phyloP scores from a whole-genome alignment of 2,797 vertebrate species.

The Gephyroberyx darwinii region DNA sequence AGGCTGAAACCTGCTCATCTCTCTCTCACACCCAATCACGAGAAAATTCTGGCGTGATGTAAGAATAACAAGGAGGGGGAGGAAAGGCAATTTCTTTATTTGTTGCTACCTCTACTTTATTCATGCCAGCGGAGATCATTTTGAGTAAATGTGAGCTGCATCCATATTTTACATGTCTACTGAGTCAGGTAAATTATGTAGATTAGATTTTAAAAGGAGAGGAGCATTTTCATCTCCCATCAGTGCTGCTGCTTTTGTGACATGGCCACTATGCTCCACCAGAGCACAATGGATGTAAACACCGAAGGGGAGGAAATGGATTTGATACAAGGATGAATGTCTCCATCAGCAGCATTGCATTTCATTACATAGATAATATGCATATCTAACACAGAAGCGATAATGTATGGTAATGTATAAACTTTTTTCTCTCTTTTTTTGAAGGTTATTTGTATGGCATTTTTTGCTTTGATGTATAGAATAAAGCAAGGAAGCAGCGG shows the following conservation, averaged over 20 bases:
- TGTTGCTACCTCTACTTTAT: constrained; percentile 12
- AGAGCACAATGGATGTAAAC: constrained; percentile 35
- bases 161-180: constrained; percentile 57
- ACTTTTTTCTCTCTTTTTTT: not conserved
- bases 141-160: constrained; percentile 45
- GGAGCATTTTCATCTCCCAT: constrained; percentile 40
- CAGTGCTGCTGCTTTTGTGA: constrained; percentile 29
- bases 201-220: constrained; percentile 57
- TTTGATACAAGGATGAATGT: constrained; percentile 12
- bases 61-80: constrained; percentile 8
- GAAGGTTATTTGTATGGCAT: not conserved
- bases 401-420: not conserved
- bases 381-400: not conserved
- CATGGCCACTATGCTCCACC: constrained; percentile 37
- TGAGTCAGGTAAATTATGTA: constrained; percentile 64
- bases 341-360: not conserved
- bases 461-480: not conserved
- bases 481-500: not conserved
- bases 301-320: constrained; percentile 17
- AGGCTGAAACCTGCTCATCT: not conserved
- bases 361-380: constrained; percentile 15
- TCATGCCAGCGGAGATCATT: constrained; percentile 24
- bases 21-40: not conserved
- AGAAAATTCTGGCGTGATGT: not conserved
- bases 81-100: constrained; percentile 9